phyloP scores from a whole-genome alignment of 2,113 vertebrate species.

The Anhinga anhinga region DNA sequence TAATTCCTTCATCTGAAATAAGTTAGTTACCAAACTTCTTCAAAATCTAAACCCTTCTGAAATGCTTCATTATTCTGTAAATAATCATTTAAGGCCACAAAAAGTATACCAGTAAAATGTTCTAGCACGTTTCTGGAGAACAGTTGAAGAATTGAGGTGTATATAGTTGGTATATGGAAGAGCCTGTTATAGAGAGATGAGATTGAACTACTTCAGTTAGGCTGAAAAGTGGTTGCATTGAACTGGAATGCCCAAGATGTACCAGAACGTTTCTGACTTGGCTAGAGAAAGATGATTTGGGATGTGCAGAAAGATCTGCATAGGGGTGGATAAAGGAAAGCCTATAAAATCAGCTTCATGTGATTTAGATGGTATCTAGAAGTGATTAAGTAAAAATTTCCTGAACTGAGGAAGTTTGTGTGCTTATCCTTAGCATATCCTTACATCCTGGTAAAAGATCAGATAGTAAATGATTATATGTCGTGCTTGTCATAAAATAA shows the following conservation, averaged over 20 bases:
- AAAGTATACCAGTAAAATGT: not conserved
- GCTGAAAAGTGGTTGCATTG: not conserved
- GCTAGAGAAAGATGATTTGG: not conserved
- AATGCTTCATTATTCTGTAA: not conserved
- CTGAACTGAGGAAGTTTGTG: not conserved
- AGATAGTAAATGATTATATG: not conserved
- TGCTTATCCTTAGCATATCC: not conserved
- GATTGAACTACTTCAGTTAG: not conserved
- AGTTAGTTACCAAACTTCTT: not conserved
- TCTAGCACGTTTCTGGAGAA: not conserved
- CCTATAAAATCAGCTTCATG: not conserved
- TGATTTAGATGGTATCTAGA: not conserved
- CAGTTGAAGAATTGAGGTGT: not conserved
- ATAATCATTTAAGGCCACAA: not conserved
- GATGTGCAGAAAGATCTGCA: not conserved
- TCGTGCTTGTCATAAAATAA: not conserved
- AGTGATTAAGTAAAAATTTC: not conserved
- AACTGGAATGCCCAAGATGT: not conserved
- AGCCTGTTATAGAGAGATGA: not conserved
- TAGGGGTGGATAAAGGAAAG: not conserved
- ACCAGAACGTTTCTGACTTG: not conserved
- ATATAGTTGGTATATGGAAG: not conserved
- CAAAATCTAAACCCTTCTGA: not conserved
- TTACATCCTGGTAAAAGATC: not conserved
- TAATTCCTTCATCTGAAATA: not conserved